Percentiles rank a stretch among this genome's conserved stretches.
These are phyloP conservation scores for Cheilosia soror DNA, from an alignment of 2,888 invertebrate species.

Conservation along the genomic window DNA sequence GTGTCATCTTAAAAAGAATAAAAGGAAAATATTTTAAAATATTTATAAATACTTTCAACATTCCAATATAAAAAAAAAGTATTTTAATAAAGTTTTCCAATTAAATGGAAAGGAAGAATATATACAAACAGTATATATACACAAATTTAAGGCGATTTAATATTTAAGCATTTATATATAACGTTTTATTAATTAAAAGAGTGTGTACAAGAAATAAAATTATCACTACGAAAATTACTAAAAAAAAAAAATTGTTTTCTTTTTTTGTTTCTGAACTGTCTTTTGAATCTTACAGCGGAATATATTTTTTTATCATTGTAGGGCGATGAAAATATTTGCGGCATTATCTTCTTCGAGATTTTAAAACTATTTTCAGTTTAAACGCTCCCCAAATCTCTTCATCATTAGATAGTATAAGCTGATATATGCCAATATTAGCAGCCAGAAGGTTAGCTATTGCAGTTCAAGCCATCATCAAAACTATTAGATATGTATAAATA, in stretches of 20 bases:
- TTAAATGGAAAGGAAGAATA: background rate
- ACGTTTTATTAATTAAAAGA: conserved; percentile 73
- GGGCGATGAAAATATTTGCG: too few relatives aligned
- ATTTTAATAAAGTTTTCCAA: background rate
- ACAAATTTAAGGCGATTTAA: conserved; percentile 67
- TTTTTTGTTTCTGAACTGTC: background rate
- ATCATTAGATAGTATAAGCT: too few relatives aligned
- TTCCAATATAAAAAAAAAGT: conserved; percentile 38
- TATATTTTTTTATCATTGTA: too few relatives aligned
- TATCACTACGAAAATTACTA: conserved; percentile 12
- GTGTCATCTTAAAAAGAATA: conserved; percentile 62
- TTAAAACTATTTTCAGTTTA: too few relatives aligned
- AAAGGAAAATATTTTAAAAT: background rate
- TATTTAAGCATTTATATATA: conserved; percentile 61
- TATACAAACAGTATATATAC: conserved; percentile 4
- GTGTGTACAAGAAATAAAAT: conserved; percentile 72
- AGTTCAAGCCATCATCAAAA: too few relatives aligned
- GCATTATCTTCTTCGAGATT: too few relatives aligned
- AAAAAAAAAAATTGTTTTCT: background rate
- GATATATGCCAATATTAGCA: too few relatives aligned
- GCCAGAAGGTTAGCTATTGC: too few relatives aligned
- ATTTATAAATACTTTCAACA: conserved; percentile 38
- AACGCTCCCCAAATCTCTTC: too few relatives aligned
- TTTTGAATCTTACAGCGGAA: background rate
- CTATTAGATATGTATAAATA: too few relatives aligned